These are phyloP conservation scores for Erpetoichthys calabaricus DNA, from an alignment of 2,797 vertebrate species.

Conservation along the genomic window DNA sequence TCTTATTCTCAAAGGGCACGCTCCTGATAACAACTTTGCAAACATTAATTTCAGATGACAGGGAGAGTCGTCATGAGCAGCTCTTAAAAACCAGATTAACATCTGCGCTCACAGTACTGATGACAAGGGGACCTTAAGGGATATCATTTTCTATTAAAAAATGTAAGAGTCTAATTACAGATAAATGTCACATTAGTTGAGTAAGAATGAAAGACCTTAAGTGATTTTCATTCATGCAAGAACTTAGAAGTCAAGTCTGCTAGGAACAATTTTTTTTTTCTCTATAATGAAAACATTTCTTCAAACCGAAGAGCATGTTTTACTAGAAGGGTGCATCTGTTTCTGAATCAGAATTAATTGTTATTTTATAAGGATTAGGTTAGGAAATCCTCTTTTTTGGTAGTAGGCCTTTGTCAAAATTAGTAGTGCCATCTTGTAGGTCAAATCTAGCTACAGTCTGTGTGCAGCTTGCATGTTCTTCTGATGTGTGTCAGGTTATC, in stretches of 20 bases:
- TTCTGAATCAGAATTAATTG: no score
- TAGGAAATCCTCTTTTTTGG: no score
- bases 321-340: no score
- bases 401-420: no score
- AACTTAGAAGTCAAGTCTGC: constrained; percentile 6
- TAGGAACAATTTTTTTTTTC: neutral
- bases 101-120: constrained; percentile 51
- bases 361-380: no score
- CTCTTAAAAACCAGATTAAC: constrained; percentile 44
- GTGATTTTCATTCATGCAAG: constrained; percentile 20
- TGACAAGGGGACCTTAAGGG: constrained; percentile 58
- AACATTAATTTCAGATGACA: constrained; percentile 49
- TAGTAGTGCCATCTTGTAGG: no score
- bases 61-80: constrained; percentile 39
- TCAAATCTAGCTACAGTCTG: no score
- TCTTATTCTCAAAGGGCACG: constrained; percentile 37
- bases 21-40: constrained; percentile 37
- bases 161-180: constrained; percentile 56
- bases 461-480: no score
- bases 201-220: constrained; percentile 37
- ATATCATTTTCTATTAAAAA: constrained; percentile 58
- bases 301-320: no score
- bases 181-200: constrained; percentile 56
- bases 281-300: neutral
- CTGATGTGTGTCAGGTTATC: no score